Evolutionary conservation across 2,113 vertebrate genomes (phyloP).

Genomic region (Neogale vison): DNA sequence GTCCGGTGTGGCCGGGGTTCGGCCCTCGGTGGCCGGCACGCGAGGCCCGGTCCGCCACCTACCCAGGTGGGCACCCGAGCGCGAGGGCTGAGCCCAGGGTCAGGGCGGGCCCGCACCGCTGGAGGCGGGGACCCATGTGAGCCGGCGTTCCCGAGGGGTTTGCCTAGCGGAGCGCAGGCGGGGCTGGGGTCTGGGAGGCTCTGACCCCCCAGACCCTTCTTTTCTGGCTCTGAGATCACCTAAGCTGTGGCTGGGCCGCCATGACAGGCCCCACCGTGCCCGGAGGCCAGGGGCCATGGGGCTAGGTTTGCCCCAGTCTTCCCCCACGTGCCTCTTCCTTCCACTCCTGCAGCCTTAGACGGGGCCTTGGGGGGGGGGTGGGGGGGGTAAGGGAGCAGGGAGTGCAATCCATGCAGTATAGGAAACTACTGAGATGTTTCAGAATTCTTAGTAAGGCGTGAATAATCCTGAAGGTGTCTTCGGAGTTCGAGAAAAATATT

Average conservation of each 20-base stretch:
- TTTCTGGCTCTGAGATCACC: not conserved
- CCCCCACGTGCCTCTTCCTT: not conserved
- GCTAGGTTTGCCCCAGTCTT: not conserved
- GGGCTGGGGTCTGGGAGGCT: not conserved
- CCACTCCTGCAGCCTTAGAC: not conserved
- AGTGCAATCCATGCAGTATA: not conserved
- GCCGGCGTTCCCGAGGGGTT: not conserved
- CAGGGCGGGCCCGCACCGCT: not conserved
- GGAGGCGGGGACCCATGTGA: not conserved
- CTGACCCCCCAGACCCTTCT: not conserved
- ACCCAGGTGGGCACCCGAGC: not conserved
- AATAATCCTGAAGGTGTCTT: not conserved
- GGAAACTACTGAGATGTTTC: not conserved
- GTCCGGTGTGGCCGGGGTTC: not conserved
- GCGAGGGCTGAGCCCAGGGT: not conserved
- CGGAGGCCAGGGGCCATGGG: not conserved
- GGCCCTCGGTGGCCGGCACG: not conserved
- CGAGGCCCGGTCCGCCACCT: not conserved
- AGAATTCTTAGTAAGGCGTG: not conserved
- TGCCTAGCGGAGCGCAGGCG: not conserved
- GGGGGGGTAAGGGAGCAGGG: not conserved
- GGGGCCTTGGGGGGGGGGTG: not conserved
- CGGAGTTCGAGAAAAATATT: not conserved
- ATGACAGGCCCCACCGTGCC: constrained; percentile 42
- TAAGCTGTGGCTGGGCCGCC: constrained; percentile 5